A percentile compares a stretch with the other conserved stretches of the same genome.
These are phyloP conservation scores for Phymastichus coffea DNA, from an alignment of 1,140 invertebrate species.

Conservation along the genomic window DNA sequence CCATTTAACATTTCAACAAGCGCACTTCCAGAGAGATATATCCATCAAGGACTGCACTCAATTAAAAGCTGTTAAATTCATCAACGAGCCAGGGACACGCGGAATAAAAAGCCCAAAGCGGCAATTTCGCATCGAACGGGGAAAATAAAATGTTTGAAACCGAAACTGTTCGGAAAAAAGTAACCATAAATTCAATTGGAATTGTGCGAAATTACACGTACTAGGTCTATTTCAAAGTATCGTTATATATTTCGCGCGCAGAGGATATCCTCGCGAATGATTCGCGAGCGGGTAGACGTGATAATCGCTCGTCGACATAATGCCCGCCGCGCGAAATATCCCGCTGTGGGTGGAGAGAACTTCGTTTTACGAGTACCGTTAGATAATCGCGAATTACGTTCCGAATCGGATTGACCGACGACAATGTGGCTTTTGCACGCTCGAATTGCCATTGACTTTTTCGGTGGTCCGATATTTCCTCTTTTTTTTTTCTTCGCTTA, in stretches of 20 bases:
- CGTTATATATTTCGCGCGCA: not conserved
- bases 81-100: not conserved
- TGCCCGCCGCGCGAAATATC: not conserved
- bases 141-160: not conserved
- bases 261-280: not conserved
- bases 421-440: too few species aligned
- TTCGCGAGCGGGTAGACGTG: not conserved
- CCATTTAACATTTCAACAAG: too few species aligned
- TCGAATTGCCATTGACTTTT: too few species aligned
- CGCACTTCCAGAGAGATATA: not conserved
- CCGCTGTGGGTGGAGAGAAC: too few species aligned
- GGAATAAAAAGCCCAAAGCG: not conserved
- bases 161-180: not conserved
- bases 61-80: not conserved
- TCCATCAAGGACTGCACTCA: not conserved
- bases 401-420: too few species aligned
- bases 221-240: not conserved
- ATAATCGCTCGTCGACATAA: not conserved
- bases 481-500: too few species aligned
- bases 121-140: not conserved
- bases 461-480: too few species aligned
- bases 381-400: not conserved
- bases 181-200: slow-evolving; percentile 8
- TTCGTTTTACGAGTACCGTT: too few species aligned
- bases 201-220: slow-evolving; percentile 8